Conservation (phyloP, 2,113 vertebrate genomes). For the Boulengeromyrus knoepffleri region DNA sequence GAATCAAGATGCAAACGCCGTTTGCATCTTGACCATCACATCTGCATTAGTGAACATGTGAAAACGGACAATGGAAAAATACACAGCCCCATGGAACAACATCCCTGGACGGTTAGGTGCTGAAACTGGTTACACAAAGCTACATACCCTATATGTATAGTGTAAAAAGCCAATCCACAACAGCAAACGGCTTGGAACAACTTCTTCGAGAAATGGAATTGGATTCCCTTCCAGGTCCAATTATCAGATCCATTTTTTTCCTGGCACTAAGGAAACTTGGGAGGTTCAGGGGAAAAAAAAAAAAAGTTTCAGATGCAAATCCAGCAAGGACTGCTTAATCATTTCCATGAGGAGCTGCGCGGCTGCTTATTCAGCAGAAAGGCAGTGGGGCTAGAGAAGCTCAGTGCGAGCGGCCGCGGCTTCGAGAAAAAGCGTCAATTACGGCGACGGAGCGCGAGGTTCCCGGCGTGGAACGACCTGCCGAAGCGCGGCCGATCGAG, state of each 20-base stretch:
- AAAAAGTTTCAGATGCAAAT: conserved; percentile 66
- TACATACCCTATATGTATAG: neutral
- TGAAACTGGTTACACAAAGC: neutral
- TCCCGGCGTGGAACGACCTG: conserved; percentile 69
- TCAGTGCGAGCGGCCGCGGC: conserved; percentile 69
- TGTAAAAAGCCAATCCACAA: neutral
- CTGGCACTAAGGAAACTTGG: conserved; percentile 6
- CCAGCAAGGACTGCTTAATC: conserved; percentile 76
- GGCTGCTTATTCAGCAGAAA: conserved; percentile 94
- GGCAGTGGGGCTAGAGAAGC: conserved; percentile 71
- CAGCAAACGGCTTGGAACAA: neutral
- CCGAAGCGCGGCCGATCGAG: conserved; percentile 33
- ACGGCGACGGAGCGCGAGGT: conserved; percentile 69
- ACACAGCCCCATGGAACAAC: neutral
- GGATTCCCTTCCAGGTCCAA: neutral
- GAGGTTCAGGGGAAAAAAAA: neutral
- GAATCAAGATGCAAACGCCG: neutral
- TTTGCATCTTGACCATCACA: neutral
- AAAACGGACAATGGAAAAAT: neutral
- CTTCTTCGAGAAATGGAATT: neutral
- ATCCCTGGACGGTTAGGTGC: neutral
- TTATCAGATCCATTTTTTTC: conserved; percentile 9
- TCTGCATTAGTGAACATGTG: conserved; percentile 8
- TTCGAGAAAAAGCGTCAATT: conserved; percentile 90
- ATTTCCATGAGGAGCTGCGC: conserved; percentile 70